These are phyloP conservation scores for Opisthocomus hoazin DNA, from an alignment of 2,113 vertebrate species.

Conservation along the genomic window DNA sequence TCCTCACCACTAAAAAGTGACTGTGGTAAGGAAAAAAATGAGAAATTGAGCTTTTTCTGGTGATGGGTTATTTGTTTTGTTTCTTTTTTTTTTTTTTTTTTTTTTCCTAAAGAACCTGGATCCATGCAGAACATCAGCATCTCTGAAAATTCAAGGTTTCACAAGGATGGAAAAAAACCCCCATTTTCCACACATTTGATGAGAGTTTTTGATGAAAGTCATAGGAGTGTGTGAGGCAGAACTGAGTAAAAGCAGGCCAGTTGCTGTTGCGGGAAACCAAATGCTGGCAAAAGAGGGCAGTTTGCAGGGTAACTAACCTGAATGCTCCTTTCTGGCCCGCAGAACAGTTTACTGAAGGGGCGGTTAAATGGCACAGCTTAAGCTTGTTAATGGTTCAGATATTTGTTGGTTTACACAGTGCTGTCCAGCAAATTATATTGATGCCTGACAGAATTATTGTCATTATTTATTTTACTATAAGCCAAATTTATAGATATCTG, in stretches of 20 bases:
- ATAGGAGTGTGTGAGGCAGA: neutral
- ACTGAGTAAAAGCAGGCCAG: neutral
- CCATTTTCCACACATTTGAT: neutral
- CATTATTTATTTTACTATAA: conserved; percentile 71
- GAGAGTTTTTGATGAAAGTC: neutral
- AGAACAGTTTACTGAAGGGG: conserved; percentile 25
- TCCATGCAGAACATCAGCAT: neutral
- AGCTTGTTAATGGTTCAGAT: conserved; percentile 50
- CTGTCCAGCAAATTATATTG: conserved; percentile 56
- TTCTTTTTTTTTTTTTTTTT: neutral
- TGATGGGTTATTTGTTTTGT: neutral
- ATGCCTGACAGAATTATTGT: conserved; percentile 67
- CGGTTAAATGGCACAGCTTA: conserved; percentile 43
- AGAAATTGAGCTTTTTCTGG: neutral
- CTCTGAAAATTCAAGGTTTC: neutral
- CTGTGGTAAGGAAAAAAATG: neutral
- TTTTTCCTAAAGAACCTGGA: neutral
- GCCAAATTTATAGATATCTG: conserved; percentile 70
- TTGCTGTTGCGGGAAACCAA: neutral
- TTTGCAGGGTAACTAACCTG: neutral
- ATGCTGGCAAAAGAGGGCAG: neutral
- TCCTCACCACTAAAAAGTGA: neutral
- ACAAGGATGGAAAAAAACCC: fast-evolving
- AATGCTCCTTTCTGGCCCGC: neutral
- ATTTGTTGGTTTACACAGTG: conserved; percentile 56